Conservation (phyloP, 2,888 invertebrate species). For the Erpobdella octoculata region DNA sequence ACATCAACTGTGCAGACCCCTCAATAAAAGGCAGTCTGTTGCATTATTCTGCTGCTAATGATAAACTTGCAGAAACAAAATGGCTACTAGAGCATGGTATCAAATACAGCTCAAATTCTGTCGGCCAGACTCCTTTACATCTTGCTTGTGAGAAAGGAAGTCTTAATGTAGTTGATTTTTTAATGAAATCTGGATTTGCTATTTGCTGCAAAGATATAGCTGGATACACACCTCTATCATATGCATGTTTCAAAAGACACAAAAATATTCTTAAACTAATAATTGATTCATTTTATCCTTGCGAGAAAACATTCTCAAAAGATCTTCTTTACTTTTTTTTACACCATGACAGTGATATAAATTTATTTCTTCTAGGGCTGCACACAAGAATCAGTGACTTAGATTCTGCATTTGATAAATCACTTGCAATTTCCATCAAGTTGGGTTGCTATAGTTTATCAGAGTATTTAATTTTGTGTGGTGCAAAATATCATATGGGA, state of each 20-base stretch:
- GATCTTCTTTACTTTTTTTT: neutral
- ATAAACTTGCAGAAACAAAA: neutral
- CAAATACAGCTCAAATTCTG: neutral
- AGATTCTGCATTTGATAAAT: neutral
- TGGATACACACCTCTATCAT: neutral
- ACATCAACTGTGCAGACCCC: neutral
- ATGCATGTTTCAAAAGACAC: neutral
- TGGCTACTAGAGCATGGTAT: neutral
- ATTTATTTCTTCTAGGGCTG: neutral
- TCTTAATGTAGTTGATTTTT: neutral
- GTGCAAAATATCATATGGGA: neutral
- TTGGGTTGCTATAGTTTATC: neutral
- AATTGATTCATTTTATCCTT: neutral
- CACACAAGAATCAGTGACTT: neutral
- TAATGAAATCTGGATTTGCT: neutral
- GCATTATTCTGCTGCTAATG: neutral
- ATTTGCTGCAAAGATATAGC: neutral
- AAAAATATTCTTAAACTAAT: neutral
- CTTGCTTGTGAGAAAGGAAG: neutral
- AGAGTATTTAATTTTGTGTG: neutral
- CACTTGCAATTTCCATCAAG: neutral
- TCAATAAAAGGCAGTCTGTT: neutral
- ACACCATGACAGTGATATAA: neutral
- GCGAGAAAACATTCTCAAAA: neutral
- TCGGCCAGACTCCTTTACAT: conserved; percentile 1